Conservation (phyloP, 2,888 invertebrate genomes). For the Andrena fulva region DNA sequence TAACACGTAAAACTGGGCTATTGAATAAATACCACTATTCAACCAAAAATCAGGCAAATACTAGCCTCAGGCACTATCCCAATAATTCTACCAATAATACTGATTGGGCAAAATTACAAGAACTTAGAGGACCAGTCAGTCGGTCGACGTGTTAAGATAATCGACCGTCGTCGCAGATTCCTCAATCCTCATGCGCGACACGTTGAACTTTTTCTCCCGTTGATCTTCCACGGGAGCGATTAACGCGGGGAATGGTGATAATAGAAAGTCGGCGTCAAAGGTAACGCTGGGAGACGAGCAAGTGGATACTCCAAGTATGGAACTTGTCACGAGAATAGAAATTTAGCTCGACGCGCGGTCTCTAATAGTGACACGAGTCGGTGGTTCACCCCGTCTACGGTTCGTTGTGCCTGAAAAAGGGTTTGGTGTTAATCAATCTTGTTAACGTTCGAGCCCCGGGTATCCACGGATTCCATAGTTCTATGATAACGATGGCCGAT, state of each 20-base stretch:
- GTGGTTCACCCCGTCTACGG: slow-evolving; percentile 33
- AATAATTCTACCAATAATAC: no score
- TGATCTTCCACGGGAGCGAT: background rate
- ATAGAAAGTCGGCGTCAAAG: slow-evolving; percentile 14
- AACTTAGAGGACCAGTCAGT: background rate
- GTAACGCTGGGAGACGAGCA: slow-evolving; percentile 24
- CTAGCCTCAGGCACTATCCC: no score
- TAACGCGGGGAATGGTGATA: slow-evolving; percentile 4
- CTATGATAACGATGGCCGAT: no score
- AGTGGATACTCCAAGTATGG: slow-evolving; percentile 35
- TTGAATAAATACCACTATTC: no score
- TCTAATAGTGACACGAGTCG: slow-evolving; percentile 12
- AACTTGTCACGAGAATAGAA: slow-evolving; percentile 34
- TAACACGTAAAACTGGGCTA: no score
- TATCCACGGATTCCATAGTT: no score
- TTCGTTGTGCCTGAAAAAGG: background rate
- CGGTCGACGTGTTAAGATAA: background rate
- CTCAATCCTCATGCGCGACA: background rate
- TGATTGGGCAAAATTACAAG: no score
- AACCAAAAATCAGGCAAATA: no score
- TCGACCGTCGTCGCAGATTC: background rate
- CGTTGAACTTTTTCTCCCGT: background rate
- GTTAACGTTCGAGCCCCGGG: no score
- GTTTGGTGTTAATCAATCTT: background rate
- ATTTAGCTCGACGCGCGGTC: slow-evolving; percentile 39